Evolutionary conservation across 1,140 invertebrate genomes (phyloP).

Genomic region (Hyles euphorbiae): DNA sequence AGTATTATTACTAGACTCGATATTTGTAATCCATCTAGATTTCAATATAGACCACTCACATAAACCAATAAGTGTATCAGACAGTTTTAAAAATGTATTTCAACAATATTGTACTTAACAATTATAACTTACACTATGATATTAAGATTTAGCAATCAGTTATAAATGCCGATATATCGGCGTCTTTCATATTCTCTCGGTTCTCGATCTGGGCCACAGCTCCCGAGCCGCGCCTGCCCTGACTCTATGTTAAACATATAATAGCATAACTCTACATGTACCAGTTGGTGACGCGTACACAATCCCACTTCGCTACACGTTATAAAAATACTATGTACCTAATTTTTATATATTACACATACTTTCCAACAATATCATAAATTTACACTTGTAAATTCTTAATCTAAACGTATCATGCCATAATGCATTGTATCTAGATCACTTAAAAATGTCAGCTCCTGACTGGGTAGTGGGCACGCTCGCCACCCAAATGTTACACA

Average conservation of each 20-base stretch:
- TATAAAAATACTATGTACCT: conserved; percentile 71
- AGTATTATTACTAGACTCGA: conserved; percentile 42
- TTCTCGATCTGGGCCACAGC: not conserved
- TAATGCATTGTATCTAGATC: conserved; percentile 27
- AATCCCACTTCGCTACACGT: conserved; percentile 39
- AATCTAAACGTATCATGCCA: conserved; percentile 43
- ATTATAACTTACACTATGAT: conserved; percentile 49
- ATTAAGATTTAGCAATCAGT: conserved; percentile 17
- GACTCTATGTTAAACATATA: conserved; percentile 16
- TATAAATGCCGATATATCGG: conserved; percentile 1
- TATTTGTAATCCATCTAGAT: conserved; percentile 48
- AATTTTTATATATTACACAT: conserved; percentile 69
- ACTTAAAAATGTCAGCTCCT: conserved; percentile 1
- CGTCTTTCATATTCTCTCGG: conserved; percentile 6
- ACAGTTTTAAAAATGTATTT: conserved; percentile 51
- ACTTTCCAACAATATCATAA: conserved; percentile 65
- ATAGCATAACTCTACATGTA: conserved; percentile 39
- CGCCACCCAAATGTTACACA: too few relatives aligned
- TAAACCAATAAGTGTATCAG: conserved; percentile 55
- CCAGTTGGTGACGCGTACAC: conserved; percentile 4
- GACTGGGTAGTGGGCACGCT: not conserved
- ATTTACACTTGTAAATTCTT: conserved; percentile 63
- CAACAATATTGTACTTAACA: conserved; percentile 70
- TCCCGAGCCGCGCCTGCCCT: not conserved
- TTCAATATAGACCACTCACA: conserved; percentile 53